A percentile compares a stretch with the other conserved stretches of the same genome.
Conservation (phyloP, 1,140 invertebrate species). For the Spodoptera litura region DNA sequence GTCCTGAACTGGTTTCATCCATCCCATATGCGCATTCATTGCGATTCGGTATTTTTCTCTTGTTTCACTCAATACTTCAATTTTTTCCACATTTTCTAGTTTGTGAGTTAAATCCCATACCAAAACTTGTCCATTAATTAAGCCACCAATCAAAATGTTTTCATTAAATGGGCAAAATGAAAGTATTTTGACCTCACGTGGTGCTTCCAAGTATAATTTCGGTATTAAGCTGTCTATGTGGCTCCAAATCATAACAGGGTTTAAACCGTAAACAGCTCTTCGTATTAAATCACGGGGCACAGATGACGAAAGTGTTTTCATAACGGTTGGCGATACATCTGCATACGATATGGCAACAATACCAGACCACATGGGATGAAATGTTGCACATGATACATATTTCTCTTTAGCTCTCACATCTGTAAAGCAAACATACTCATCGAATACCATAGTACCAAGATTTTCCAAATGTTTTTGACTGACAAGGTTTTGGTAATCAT, state of each 20-base stretch:
- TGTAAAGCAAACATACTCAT: conserved; percentile 88
- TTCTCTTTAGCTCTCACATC: conserved; percentile 88
- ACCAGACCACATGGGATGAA: conserved; percentile 90
- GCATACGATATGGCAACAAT: conserved; percentile 89
- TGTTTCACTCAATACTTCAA: conserved; percentile 87
- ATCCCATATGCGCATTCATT: conserved; percentile 89
- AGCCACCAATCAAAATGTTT: conserved; percentile 90
- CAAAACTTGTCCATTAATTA: conserved; percentile 90
- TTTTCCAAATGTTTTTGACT: conserved; percentile 72
- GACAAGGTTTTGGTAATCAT: conserved; percentile 87
- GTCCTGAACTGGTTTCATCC: conserved; percentile 88
- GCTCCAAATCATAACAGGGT: conserved; percentile 91
- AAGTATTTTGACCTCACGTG: conserved; percentile 88
- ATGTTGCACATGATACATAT: conserved; percentile 88
- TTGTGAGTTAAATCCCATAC: conserved; percentile 91
- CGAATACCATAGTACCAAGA: conserved; percentile 81
- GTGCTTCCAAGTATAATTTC: conserved; percentile 90
- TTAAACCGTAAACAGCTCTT: conserved; percentile 86
- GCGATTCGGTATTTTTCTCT: conserved; percentile 88
- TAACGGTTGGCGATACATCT: conserved; percentile 78
- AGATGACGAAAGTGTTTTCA: conserved; percentile 71
- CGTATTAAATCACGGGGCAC: conserved; percentile 80
- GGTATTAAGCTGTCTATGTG: conserved; percentile 89
- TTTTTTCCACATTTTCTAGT: conserved; percentile 88
- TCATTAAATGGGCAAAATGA: conserved; percentile 90